phyloP scores from a whole-genome alignment of 2,888 invertebrate genomes.

The Standfussiana lucernea region DNA sequence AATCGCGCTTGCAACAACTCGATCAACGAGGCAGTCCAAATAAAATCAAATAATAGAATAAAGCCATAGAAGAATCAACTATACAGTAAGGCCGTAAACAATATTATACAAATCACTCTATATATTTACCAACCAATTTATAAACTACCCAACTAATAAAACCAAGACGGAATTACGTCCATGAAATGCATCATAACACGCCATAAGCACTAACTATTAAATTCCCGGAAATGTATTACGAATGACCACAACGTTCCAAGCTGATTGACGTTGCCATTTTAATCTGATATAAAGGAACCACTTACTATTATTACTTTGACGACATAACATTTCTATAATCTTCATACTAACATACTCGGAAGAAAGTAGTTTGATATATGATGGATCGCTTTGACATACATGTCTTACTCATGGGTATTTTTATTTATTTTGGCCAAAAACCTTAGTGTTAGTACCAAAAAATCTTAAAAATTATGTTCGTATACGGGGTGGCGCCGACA shows the following conservation, averaged over 20 bases:
- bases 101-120: background rate
- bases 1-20: no score
- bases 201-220: conserved; percentile 28
- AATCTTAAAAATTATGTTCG: no score
- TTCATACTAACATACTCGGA: conserved; percentile 13
- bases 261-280: conserved; percentile 49
- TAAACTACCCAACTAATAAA: conserved; percentile 24
- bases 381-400: background rate
- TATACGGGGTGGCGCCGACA: no score
- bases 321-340: conserved; percentile 29
- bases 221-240: conserved; percentile 22
- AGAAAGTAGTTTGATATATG: conserved; percentile 19
- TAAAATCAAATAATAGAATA: no score
- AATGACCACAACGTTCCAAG: conserved; percentile 16
- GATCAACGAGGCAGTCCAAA: no score
- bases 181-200: conserved; percentile 27
- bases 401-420: background rate
- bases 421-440: no score
- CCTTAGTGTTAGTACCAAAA: no score
- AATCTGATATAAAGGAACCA: conserved; percentile 64
- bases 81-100: background rate
- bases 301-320: conserved; percentile 59
- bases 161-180: conserved; percentile 22
- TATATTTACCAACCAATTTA: conserved; percentile 1
- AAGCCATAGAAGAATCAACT: background rate